Evolutionary conservation across 2,797 vertebrate genomes (phyloP), one percentile per base, ranked within the genome.

Genomic region (Neosalanx taihuensis): DNA sequence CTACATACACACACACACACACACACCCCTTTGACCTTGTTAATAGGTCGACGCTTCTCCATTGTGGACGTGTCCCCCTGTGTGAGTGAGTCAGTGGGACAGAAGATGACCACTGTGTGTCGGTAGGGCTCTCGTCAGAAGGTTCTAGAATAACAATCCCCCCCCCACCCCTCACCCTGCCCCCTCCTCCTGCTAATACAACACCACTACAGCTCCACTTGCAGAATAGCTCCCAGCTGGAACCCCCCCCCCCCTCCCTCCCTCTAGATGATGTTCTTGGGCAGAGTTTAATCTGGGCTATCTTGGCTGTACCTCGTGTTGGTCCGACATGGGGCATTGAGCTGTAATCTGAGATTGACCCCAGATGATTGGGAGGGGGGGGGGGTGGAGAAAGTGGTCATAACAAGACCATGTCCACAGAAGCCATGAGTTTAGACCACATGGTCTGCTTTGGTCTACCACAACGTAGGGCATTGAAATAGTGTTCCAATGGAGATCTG

Each of bases 331-430:
- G 13, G 41, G 10, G 5, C 83, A 91, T 89, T 89, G 81, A 85
- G 80, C 79, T 83, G 86, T 89, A 86, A 66, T 84, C 82, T 53
- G 6, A 31, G 70, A 75, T 79, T 83, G 87, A 89, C 84, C 83
- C 53, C 53, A 5, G 17, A 46, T 46, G 41, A 46, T 46, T 46
- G 12, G 10, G 37, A 12, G 12, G 13, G 41, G 10, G 41, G 13
- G 41, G 41, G 23, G 23, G n/a, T n/a, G n/a, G n/a, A n/a, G n/a
- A n/a, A 41, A 12, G 41, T 9, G 41, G 41, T 46, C 9, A 46
- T 13, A 46, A 46, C 41, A 46, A 46, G 41, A 46, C 41, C 9
- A 2, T 46, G 2, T 46, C 41, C 12, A 46, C 41, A 46, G 41
- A 46, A 46, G 41, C 41, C 13, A 9, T 46, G 41, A 46, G 41